Conservation (phyloP, 1,140 invertebrate species). For the Schlechtendalia chinensis region DNA sequence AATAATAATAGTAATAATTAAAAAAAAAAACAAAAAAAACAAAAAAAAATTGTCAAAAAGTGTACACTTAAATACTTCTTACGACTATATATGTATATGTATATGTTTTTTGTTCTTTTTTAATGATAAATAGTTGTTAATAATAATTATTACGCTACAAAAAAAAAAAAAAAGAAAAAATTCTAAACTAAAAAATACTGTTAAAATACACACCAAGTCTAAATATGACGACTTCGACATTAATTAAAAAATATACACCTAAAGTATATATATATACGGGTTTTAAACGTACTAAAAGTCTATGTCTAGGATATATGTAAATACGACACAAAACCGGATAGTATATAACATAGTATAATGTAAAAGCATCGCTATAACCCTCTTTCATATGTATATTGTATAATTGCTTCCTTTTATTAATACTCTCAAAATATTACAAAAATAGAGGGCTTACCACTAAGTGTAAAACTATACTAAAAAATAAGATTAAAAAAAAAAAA, state of each 20-base stretch:
- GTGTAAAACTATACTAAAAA: slow-evolving; percentile 39
- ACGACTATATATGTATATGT: slow-evolving; percentile 16
- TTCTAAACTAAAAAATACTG: slow-evolving; percentile 47
- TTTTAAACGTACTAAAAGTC: slow-evolving; percentile 40
- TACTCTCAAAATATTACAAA: slow-evolving; percentile 50
- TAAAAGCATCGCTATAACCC: slow-evolving; percentile 48
- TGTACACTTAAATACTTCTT: slow-evolving; percentile 49
- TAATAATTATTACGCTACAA: slow-evolving; percentile 49
- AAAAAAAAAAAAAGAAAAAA: no score
- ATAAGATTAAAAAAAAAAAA: slow-evolving; percentile 34
- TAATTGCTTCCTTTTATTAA: slow-evolving; percentile 46
- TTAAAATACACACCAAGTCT: slow-evolving; percentile 50
- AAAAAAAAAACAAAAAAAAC: no score
- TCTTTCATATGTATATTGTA: slow-evolving; percentile 37
- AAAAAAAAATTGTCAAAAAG: slow-evolving; percentile 40
- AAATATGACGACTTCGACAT: slow-evolving; percentile 48
- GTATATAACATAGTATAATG: background rate
- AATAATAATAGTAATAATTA: no score
- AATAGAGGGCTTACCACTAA: slow-evolving; percentile 49
- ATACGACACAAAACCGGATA: slow-evolving; percentile 41
- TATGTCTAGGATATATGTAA: slow-evolving; percentile 36
- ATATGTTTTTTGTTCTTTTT: slow-evolving; percentile 7
- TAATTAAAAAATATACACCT: slow-evolving; percentile 49
- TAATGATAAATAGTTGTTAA: slow-evolving; percentile 49
- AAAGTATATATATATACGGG: slow-evolving; percentile 18